Conservation (phyloP, 2,797 vertebrate species). For the Sitta carolinensis region DNA sequence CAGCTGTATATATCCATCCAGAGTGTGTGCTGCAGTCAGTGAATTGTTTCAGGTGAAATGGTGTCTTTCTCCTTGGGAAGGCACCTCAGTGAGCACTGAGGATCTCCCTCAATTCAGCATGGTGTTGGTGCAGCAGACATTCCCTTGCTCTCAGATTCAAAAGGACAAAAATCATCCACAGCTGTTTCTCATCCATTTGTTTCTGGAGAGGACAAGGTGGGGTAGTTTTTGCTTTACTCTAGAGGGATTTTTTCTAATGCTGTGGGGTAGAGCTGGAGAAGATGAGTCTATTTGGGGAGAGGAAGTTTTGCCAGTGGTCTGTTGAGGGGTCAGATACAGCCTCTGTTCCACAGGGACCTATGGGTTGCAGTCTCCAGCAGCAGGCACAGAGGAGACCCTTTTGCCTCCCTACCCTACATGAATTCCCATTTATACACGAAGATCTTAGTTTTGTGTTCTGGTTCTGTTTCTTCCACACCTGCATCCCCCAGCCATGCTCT, state of each 20-base stretch:
- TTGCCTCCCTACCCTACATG: background rate
- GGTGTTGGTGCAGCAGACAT: background rate
- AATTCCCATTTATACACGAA: background rate
- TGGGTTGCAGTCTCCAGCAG: background rate
- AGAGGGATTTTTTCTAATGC: background rate
- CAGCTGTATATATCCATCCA: background rate
- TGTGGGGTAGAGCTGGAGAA: background rate
- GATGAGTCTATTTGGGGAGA: background rate
- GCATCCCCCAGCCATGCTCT: background rate
- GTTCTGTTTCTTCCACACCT: background rate
- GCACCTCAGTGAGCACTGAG: background rate
- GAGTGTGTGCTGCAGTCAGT: accelerated
- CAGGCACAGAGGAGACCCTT: background rate
- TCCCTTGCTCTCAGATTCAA: background rate
- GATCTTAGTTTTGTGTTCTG: background rate
- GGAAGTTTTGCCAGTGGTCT: background rate
- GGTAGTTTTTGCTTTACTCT: background rate
- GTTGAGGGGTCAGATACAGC: background rate
- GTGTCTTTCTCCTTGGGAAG: background rate
- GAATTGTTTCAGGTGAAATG: background rate
- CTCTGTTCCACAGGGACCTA: background rate
- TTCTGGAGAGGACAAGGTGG: background rate
- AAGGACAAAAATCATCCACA: background rate
- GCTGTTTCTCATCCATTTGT: background rate
- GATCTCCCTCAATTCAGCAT: background rate